Evolutionary conservation across 1,140 invertebrate genomes (phyloP).

Genomic region (Penaeus indicus): DNA sequence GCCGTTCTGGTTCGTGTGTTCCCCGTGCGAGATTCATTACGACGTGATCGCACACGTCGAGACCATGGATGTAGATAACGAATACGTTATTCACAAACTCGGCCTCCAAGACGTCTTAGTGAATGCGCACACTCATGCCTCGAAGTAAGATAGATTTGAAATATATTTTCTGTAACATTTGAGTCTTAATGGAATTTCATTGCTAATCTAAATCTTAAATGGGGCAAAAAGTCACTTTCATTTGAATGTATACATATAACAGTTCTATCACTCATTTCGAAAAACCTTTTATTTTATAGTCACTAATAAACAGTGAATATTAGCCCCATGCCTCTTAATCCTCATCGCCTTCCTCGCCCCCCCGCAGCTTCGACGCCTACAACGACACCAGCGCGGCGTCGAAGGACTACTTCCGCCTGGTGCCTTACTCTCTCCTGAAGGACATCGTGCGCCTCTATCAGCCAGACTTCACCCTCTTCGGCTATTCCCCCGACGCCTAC

Average conservation of each 20-base stretch:
- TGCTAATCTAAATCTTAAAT: too few relatives aligned
- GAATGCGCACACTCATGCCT: conserved; percentile 29
- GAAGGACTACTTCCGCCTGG: conserved; percentile 36
- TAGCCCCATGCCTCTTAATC: background rate
- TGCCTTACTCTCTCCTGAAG: conserved; percentile 3
- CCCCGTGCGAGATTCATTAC: conserved; percentile 7
- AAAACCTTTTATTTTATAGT: background rate
- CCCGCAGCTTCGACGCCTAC: conserved; percentile 34
- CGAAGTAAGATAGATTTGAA: background rate
- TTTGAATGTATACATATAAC: background rate
- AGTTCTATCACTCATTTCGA: too few relatives aligned
- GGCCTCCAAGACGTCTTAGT: conserved; percentile 12
- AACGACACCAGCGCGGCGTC: conserved; percentile 34
- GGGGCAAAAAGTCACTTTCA: too few relatives aligned
- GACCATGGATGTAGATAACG: conserved; percentile 13
- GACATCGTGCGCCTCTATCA: conserved; percentile 19
- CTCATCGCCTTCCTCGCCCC: background rate
- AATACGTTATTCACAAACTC: conserved; percentile 29
- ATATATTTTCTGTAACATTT: background rate
- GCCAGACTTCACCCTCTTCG: conserved; percentile 35
- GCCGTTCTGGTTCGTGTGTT: conserved; percentile 19
- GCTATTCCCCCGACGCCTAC: conserved; percentile 8
- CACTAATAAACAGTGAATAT: background rate
- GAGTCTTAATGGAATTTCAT: too few relatives aligned
- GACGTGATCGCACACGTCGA: conserved; percentile 31